Conservation (phyloP, 2,888 invertebrate genomes). For the Drosophila prostipennis region DNA sequence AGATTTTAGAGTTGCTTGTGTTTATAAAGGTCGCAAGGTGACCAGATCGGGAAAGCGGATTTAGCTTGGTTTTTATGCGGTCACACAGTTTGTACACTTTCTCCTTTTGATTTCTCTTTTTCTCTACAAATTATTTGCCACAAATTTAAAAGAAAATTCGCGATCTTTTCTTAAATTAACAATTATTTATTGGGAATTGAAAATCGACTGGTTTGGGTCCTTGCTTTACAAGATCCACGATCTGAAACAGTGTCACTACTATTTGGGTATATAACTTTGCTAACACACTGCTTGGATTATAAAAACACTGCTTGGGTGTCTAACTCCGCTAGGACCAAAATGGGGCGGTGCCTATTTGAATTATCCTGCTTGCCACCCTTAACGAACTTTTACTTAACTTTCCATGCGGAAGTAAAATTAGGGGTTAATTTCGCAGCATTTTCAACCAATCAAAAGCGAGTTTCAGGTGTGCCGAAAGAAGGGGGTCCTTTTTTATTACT, state of each 20-base stretch:
- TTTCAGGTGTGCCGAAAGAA: conserved; percentile 37
- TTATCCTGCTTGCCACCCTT: conserved; percentile 17
- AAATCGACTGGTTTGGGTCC: no score
- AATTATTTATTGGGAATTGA: no score
- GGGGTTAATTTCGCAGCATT: conserved; percentile 37
- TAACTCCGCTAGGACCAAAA: background rate
- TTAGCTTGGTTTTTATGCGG: no score
- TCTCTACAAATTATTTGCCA: no score
- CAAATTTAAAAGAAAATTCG: no score
- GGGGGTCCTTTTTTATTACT: conserved; percentile 48
- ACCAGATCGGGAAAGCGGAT: no score
- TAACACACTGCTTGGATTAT: background rate
- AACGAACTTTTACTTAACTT: background rate
- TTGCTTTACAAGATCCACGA: no score
- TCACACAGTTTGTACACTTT: no score
- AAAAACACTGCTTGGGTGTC: background rate
- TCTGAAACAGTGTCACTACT: background rate
- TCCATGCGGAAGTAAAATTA: conserved; percentile 44
- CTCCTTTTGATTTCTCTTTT: no score
- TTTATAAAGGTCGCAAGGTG: no score
- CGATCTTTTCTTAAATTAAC: no score
- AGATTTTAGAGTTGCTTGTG: no score
- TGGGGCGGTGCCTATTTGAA: background rate
- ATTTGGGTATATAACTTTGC: background rate
- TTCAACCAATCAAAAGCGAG: conserved; percentile 47